Conservation (phyloP, 2,888 invertebrate genomes). For the Athripsodes cinereus region DNA sequence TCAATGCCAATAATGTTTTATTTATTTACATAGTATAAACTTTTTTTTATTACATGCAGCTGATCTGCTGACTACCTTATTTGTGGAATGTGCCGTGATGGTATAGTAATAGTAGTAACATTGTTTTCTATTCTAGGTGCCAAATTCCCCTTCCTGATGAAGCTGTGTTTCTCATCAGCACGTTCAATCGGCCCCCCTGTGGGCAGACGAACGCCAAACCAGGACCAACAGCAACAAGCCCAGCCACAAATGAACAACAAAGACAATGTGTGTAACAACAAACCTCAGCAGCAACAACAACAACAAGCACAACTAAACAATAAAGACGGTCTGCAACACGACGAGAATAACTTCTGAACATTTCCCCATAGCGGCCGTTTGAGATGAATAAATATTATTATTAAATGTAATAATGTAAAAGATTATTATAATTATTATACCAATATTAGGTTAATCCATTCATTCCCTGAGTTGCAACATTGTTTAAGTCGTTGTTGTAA, state of each 20-base stretch:
- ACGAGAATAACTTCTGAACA: constrained; percentile 5
- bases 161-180: constrained; percentile 90
- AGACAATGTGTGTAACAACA: constrained; percentile 5
- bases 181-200: constrained; percentile 43
- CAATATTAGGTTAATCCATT: constrained; percentile 5
- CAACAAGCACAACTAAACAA: constrained; percentile 6
- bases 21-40: too few relatives aligned
- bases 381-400: not conserved
- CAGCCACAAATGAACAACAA: constrained; percentile 5
- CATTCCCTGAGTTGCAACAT: constrained; percentile 2
- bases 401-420: not conserved
- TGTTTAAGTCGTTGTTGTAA: not conserved
- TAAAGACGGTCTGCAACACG: constrained; percentile 11
- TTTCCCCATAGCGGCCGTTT: not conserved
- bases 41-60: too few relatives aligned
- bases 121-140: constrained; percentile 59
- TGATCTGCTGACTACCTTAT: too few relatives aligned
- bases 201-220: constrained; percentile 18
- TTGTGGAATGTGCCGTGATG: too few relatives aligned
- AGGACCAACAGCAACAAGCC: constrained; percentile 8
- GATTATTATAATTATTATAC: not conserved
- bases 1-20: too few relatives aligned
- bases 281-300: constrained; percentile 6
- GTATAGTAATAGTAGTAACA: too few relatives aligned
- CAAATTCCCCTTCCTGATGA: constrained; percentile 98